Base-by-base conservation (phyloP, 2,888 invertebrate genomes). In the Seira musarum region DNA sequence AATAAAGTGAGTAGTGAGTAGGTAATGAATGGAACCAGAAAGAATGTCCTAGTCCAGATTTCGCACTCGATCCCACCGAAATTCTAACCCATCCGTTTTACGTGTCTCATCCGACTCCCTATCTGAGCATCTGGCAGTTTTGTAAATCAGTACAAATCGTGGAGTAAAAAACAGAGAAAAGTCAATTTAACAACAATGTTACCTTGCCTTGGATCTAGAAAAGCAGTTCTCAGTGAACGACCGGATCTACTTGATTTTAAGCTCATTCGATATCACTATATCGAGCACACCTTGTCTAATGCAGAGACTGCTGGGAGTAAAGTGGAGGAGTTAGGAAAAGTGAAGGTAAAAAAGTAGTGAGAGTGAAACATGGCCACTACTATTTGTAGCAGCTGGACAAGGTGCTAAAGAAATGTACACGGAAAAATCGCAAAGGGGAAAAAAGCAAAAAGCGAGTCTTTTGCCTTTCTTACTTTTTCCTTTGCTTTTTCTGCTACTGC, bases 381-480 rank as follows among this genome's bases (percentile, higher is more conserved):
- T 30, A 5, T 49, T 49, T 60, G 60, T 19, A 60, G 60, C 60
- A 60, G 21, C 60, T 60, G 60, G 22, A 19, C 60, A 60, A 60
- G 60, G 19, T 60, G 60, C 22, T 21, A 21, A 60, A 60, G 60
- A 60, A 15, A 60, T 10, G 30, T 5, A 30, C 8, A 30, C 30
- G 8, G 30, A 30, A 30, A 30, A 30, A 30, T 35, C 21, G 40
- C 66, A 60, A 8, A 21, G 60, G 22, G 60, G n/a, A n/a, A n/a
- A n/a, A 66, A 66, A 40, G 35, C 17, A 64, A 30, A 61, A 22
- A 64, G 66, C 13, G 24, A 66, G 35, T 8, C 30, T 40, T 64
- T 66, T 66, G 1, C 13, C 61, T 15, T 53, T 15, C 17, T 17
- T 61, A 17, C 22, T 61, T 57, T 57, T 17, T 57, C n/a, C 57